Base-by-base conservation (phyloP, 2,113 vertebrate species). In the Otus sunia region DNA sequence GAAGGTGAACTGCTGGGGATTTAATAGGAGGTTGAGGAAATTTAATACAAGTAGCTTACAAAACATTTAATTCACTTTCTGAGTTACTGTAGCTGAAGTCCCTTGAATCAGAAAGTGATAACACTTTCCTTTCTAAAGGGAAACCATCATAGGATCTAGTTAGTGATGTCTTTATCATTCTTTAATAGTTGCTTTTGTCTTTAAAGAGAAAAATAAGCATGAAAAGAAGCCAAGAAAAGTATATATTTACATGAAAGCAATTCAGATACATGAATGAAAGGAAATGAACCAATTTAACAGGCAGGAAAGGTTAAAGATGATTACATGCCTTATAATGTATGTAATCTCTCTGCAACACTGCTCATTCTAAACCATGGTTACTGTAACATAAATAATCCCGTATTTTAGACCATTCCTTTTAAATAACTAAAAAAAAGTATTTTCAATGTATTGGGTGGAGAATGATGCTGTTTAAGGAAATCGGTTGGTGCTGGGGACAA, bases 231-330 rank as follows among this genome's bases (percentile, higher is more conserved):
- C 43, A 66, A 77, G 96, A 60, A 95, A 96, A 94, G 20, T 95
- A 86, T 95, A 87, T 97, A 97, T 97, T 97, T 97, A 95, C 95
- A 92, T 87, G 36, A 66, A 89, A 97, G 94, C 92, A 96, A 96
- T 95, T 95, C 89, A 95, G 81, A 94, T 66, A 49, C 63, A 94
- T 96, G 95, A 97, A 96, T 96, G 94, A 96, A 96, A 89, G 92
- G 91, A 97, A 97, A 96, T 58, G 90, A 96, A 94, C 81, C 88
- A 97, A 96, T 97, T 97, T 95, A 55, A 52, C 83, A 95, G 88
- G 85, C 93, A 95, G 69, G 94, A 95, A 93, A 97, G 96, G 97
- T 97, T 97, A 94, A 87, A 94, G 84, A 96, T 96, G 96, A 97
- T 97, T 97, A 95, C 85, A 97, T 86, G 94, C 59, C 55, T 91